Evolutionary conservation across 2,113 vertebrate genomes (phyloP), one percentile per base, ranked within the genome.

Genomic region (Neoarius graeffei): DNA sequence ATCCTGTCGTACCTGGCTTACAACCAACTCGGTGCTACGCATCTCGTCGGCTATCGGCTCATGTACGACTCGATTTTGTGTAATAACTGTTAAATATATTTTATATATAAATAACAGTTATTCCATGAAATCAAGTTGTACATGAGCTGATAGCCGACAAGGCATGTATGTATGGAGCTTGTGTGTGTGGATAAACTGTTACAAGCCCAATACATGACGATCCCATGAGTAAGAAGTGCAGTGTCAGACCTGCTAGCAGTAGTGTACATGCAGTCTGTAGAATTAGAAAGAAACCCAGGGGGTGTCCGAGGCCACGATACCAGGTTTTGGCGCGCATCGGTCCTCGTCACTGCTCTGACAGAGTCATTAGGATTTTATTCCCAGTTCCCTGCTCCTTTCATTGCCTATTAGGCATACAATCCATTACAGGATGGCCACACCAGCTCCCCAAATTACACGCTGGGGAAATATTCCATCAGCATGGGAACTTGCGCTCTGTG

Each of bases 331-430:
- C 7, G 23, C 77, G 88, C 87, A 60, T 35, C 66, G 83, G 88
- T 89, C 89, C 91, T 92, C 67, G 92, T 92, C 89, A 91, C 87
- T 67, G 88, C 88, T 91, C 93, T 94, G 94, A 94, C 94, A 94
- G 91, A 93, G 88, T 91, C 90, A 94, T 95, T 94, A 94, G 91
- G 90, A 94, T 95, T 93, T 91, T 93, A 91, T 93, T 93, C 92
- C 93, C 90, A 93, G 56, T 83, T 80, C 88, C 82, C 84, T 62
- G 81, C 84, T 91, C 93, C 94, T 94, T 95, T 96, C 94, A 94
- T 91, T 94, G 92, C 95, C 94, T 93, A 95, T 96, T 95, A 95
- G 93, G 88, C 48, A 93, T 90, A 92, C 94, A 95, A 96, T 95
- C 94, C 88, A 93, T 96, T 96, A 93, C 89, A 92, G 92, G 88